Evolutionary conservation across 2,113 vertebrate genomes (phyloP).

Genomic region (Circaetus cinerascens): DNA sequence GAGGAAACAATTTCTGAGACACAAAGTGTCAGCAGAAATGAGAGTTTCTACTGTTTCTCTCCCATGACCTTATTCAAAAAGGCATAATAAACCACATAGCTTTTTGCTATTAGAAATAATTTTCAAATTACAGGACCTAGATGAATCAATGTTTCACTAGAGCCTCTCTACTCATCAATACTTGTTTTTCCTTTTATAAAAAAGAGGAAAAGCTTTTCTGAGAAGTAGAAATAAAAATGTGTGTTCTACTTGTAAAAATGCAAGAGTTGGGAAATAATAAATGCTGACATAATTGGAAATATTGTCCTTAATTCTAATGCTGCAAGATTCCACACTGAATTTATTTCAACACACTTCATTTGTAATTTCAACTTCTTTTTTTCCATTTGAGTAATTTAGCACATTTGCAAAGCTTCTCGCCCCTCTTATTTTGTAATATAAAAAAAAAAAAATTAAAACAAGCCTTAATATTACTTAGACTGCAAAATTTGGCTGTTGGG

Average conservation of each 20-base stretch:
- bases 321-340: not conserved
- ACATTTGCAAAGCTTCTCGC: not conserved
- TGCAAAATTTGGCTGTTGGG: not conserved
- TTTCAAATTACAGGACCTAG: not conserved
- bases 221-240: not conserved
- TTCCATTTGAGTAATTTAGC: not conserved
- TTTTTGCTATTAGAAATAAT: not conserved
- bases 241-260: not conserved
- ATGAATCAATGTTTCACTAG: not conserved
- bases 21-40: conserved; percentile 11
- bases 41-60: not conserved
- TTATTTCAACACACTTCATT: not conserved
- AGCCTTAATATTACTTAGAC: not conserved
- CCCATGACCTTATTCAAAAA: not conserved
- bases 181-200: not conserved
- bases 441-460: not conserved
- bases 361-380: not conserved
- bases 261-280: not conserved
- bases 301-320: not conserved
- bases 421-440: not conserved
- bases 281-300: not conserved
- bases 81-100: not conserved
- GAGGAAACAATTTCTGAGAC: conserved; percentile 15
- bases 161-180: not conserved
- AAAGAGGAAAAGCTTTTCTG: not conserved